A percentile compares a stretch with the other conserved stretches of the same genome.
Evolutionary conservation across 2,888 invertebrate genomes (phyloP).

Genomic region (Platycheirus albimanus): DNA sequence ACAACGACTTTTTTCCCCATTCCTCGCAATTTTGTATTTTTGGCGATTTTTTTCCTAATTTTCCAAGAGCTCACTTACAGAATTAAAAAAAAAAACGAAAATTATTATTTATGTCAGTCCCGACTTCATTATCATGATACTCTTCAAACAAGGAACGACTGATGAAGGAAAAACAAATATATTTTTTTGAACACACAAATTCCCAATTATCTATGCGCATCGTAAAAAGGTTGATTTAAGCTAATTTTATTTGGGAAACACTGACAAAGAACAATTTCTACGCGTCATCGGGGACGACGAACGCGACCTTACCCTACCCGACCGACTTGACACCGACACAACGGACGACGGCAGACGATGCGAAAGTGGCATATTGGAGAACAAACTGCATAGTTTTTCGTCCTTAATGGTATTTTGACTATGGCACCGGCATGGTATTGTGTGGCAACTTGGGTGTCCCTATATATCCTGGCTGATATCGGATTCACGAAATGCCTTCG

Average conservation of each 20-base stretch:
- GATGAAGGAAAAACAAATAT: background rate
- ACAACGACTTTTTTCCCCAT: too few relatives aligned
- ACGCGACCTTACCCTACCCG: too few relatives aligned
- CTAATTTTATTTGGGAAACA: background rate
- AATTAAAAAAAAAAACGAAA: too few relatives aligned
- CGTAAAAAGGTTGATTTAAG: constrained; percentile 38
- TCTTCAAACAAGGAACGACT: too few relatives aligned
- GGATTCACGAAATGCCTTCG: background rate
- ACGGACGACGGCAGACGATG: background rate
- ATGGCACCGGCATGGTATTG: too few relatives aligned
- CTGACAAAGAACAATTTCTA: too few relatives aligned
- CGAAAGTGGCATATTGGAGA: background rate
- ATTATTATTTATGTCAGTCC: background rate
- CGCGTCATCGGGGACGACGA: too few relatives aligned
- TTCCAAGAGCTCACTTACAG: too few relatives aligned
- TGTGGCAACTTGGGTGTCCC: too few relatives aligned
- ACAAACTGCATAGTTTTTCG: background rate
- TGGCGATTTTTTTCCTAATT: too few relatives aligned
- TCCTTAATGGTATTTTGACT: background rate
- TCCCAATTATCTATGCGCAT: constrained; percentile 68
- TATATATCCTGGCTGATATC: background rate
- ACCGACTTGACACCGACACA: too few relatives aligned
- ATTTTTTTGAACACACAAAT: constrained; percentile 29
- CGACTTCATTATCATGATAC: background rate
- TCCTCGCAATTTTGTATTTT: too few relatives aligned